phyloP scores from a whole-genome alignment of 2,113 vertebrate species.

The Clinocottus analis region DNA sequence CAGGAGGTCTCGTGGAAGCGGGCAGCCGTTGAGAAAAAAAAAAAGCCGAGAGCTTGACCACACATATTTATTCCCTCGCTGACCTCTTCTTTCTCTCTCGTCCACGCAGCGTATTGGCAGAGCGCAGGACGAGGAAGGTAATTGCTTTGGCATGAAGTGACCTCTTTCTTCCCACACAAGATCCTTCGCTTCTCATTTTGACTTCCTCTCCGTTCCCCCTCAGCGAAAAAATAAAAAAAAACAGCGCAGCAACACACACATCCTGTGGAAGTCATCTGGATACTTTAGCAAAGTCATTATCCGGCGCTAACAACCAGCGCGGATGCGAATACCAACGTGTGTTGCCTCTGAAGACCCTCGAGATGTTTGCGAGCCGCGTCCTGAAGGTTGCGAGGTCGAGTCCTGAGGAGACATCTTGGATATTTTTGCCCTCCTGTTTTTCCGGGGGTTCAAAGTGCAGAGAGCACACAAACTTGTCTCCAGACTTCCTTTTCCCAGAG shows the following conservation, averaged over 20 bases:
- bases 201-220: constrained; percentile 32
- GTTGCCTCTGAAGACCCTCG: constrained; percentile 44
- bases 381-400: neutral
- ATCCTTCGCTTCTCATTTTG: constrained; percentile 55
- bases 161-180: constrained; percentile 75
- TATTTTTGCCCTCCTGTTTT: too few relatives aligned
- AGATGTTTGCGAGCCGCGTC: neutral
- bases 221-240: constrained; percentile 61
- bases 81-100: constrained; percentile 63
- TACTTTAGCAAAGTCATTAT: constrained; percentile 56
- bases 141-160: constrained; percentile 77
- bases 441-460: constrained; percentile 13
- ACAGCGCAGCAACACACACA: constrained; percentile 51
- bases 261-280: constrained; percentile 56
- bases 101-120: constrained; percentile 59
- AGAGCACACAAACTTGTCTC: constrained; percentile 6
- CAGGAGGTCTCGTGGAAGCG: constrained; percentile 33
- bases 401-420: neutral
- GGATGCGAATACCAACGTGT: constrained; percentile 43
- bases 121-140: constrained; percentile 65
- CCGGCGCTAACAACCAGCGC: constrained; percentile 61
- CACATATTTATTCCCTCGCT: constrained; percentile 58
- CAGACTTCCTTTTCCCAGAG: constrained; percentile 11
- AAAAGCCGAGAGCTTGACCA: constrained; percentile 29
- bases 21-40: constrained; percentile 34